Evolutionary conservation across 2,797 vertebrate species (phyloP), one percentile per base, ranked within the genome.

Genomic region (Sandelia bainsii): DNA sequence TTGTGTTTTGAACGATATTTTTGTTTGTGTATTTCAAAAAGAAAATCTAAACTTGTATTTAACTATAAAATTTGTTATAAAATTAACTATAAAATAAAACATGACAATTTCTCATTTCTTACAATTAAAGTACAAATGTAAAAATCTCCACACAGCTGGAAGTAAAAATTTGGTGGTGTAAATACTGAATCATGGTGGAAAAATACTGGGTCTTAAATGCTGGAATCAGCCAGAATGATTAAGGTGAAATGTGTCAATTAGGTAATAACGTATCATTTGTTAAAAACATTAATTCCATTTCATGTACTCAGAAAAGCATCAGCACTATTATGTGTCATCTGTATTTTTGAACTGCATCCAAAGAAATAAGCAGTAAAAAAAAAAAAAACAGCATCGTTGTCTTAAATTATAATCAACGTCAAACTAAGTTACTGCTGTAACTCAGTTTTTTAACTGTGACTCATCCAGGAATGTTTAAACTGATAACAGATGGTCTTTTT

Each of bases 381-480:
- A 68, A 40, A 49, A 13, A 51, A 34, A 11, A 22, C 2, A n/a
- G 11, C 40, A 17, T 42, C 40, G 2, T 20, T 40, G 23, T 42
- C 20, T 48, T 29, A 29, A 58, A 22, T 42, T 44, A 56, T 22
- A 32, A 50, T 56, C 37, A 34, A 58, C 20, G 42, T 69, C 66
- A 66, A 62, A 66, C 19, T 29, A 25, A 6, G 29, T 13, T 42
- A 45, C 29, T 40, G 46, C 58, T 25, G 40, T 9, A 27, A 14
- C 8, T 23, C 2, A 5, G 0, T 44, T 42, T 45, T 23, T 67
- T 25, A 48, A 60, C 66, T 60, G 3, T 34, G 54, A 80, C 44
- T 48, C 65, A 69, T 51, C 61, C 50, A 53, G 61, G 62, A 73
- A 79, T 60, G 37, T 62, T 39, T 27, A 64, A 63, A 73, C 42